Percentiles rank a stretch among this genome's conserved stretches.
phyloP scores from a whole-genome alignment of 2,113 vertebrate species.

The Campylorhamphus procurvoides region DNA sequence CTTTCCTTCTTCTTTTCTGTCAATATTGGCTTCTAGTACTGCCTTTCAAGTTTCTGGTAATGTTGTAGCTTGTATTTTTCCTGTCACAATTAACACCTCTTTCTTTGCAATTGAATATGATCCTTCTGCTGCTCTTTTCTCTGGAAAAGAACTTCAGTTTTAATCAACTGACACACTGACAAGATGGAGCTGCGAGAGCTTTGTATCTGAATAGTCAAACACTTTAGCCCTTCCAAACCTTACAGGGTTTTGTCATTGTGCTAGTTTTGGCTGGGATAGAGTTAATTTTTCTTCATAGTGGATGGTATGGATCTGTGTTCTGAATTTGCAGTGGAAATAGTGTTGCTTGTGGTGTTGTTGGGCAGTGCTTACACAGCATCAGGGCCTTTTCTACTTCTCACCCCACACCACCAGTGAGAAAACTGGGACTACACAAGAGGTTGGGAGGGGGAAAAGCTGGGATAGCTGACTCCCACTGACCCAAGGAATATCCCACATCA shows the following conservation, averaged over 20 bases:
- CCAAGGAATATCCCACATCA: background rate
- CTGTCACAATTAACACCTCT: background rate
- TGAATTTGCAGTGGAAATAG: background rate
- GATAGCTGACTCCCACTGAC: background rate
- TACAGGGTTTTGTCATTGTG: background rate
- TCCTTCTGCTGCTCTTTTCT: background rate
- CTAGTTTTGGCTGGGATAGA: background rate
- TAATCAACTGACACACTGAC: background rate
- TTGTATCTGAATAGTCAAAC: background rate
- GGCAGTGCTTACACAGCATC: background rate
- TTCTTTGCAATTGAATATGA: background rate
- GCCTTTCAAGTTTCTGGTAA: background rate
- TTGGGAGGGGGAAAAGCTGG: background rate
- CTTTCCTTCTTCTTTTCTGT: background rate
- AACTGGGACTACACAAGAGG: background rate
- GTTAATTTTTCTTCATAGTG: background rate
- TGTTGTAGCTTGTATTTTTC: background rate
- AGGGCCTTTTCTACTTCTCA: background rate
- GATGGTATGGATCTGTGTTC: background rate
- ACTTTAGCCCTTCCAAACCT: background rate
- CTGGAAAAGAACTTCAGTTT: background rate
- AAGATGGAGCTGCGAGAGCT: background rate
- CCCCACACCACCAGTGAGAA: background rate
- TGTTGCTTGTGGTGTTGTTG: background rate
- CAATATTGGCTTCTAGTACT: background rate